Base-by-base conservation (phyloP, 2,888 invertebrate genomes). In the Caenorhabditis drosophilae region DNA sequence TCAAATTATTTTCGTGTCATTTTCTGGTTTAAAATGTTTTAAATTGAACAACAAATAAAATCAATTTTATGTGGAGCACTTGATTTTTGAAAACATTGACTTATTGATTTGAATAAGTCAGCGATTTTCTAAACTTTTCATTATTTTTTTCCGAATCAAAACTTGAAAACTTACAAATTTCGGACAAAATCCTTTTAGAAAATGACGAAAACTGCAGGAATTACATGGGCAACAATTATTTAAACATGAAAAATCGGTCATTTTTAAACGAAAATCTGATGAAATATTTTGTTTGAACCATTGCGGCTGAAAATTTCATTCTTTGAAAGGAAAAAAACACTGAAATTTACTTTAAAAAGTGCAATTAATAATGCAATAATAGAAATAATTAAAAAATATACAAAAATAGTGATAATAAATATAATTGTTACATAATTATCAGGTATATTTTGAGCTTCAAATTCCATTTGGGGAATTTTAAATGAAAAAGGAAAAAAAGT, bases 181-280 rank as follows among this genome's bases (percentile, higher is more conserved):
- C 0, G 60, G 60, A 23, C 50, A 61, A 25, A 45, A 50, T 15
- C 26, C 23, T 16, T 46, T 38, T 12, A 61, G 22, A 26, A 26
- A 31, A 12, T 23, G 31, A 16, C 60, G 38, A 9, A 61, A 61
- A 40, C 46, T 49, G 35, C 60, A 61, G 4, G 54, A 46, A n/a
- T 31, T 54, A 31, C 60, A 61, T 15, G 60, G 54, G 1, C 45
- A 3, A 31, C 54, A 61, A 2, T 41, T 49, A 16, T 54, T 61
- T 0, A 61, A 22, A 35, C 50, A 61, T 18, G 60, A 55, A 27
- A 45, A 61, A 34, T 61, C 60, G 18, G 54, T 23, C 60, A 61
- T 54, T 55, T 35, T 31, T 1, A 50, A 50, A 11, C 41, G 7
- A 3, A 23, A 41, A 27, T 61, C 54, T 38, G 49, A 44, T 18